phyloP scores from a whole-genome alignment of 2,797 vertebrate species.

The Clarias platycephalus region DNA sequence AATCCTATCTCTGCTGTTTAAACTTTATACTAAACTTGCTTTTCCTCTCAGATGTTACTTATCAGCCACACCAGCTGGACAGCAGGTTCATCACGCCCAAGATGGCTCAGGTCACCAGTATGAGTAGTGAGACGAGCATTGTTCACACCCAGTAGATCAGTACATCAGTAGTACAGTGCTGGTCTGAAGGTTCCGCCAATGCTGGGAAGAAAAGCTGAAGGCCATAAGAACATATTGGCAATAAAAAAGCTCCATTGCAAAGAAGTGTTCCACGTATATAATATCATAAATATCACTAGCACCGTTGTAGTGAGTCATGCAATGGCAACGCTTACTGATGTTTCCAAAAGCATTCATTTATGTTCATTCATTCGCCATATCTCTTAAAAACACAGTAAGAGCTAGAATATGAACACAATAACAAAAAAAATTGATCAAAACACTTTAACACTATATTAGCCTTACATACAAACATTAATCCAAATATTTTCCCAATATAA shows the following conservation, averaged over 20 bases:
- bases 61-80: constrained; percentile 26
- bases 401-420: no score
- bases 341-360: no score
- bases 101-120: neutral
- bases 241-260: neutral
- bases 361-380: no score
- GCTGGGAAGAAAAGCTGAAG: constrained; percentile 21
- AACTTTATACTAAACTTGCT: neutral
- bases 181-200: neutral
- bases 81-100: constrained; percentile 23
- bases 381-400: no score
- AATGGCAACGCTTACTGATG: no score
- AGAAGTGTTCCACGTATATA: neutral
- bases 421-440: no score
- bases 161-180: neutral
- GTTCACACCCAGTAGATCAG: constrained; percentile 42
- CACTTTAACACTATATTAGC: no score
- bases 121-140: constrained; percentile 1
- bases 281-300: no score
- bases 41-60: constrained; percentile 8
- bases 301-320: no score
- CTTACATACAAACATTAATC: no score
- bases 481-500: no score
- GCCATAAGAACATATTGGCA: constrained; percentile 22
- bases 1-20: neutral